Evolutionary conservation across 2,888 invertebrate species (phyloP).

Genomic region (Cataglyphis albicans): DNA sequence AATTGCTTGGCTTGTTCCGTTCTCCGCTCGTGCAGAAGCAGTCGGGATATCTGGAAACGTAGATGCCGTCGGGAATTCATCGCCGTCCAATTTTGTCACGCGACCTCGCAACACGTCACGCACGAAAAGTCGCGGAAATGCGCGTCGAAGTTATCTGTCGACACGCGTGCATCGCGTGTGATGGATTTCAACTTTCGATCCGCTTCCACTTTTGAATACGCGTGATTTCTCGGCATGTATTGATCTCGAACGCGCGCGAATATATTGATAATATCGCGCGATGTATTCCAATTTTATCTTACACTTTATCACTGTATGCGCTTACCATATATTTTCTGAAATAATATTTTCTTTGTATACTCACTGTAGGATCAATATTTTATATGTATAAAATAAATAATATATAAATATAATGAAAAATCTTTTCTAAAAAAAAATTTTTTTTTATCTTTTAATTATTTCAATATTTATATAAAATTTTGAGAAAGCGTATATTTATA

Average conservation of each 20-base stretch:
- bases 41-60: slow-evolving; percentile 36
- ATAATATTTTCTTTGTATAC: background rate
- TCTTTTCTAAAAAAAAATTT: background rate
- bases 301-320: background rate
- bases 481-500: background rate
- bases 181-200: slow-evolving; percentile 42
- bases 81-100: slow-evolving; percentile 61
- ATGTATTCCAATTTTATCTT: background rate
- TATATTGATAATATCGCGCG: background rate
- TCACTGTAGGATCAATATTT: background rate
- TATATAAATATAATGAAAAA: background rate
- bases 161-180: slow-evolving; percentile 41
- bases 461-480: background rate
- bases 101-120: slow-evolving; percentile 53
- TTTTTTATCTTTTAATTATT: background rate
- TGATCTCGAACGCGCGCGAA: slow-evolving; percentile 18
- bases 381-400: background rate
- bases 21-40: slow-evolving; percentile 46
- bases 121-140: slow-evolving; percentile 54
- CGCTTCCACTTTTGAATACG: background rate
- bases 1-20: slow-evolving; percentile 42
- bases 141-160: slow-evolving; percentile 47
- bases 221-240: background rate
- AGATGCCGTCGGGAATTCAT: slow-evolving; percentile 53
- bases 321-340: background rate